Evolutionary conservation across 2,797 vertebrate species (phyloP).

Genomic region (Gadopsis marmoratus): DNA sequence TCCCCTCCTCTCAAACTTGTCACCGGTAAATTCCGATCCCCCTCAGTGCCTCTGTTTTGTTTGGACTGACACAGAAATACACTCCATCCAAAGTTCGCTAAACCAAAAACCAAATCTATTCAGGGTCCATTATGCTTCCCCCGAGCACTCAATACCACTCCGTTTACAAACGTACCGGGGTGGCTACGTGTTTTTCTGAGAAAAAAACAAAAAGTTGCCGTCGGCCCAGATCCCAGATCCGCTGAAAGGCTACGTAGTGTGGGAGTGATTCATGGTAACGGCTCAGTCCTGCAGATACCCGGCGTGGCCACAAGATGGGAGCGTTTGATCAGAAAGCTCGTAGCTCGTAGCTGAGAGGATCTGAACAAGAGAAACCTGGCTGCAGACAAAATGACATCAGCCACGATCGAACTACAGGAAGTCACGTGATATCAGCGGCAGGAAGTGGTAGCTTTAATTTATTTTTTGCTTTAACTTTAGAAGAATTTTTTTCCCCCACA

Average conservation of each 20-base stretch:
- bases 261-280: constrained; percentile 63
- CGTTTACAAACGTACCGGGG: constrained; percentile 49
- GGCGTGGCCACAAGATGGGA: constrained; percentile 61
- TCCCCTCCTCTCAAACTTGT: constrained; percentile 56
- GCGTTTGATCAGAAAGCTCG: constrained; percentile 10
- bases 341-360: neutral
- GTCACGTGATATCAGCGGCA: too few species aligned
- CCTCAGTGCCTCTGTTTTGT: constrained; percentile 56
- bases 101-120: neutral
- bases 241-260: constrained; percentile 72
- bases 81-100: constrained; percentile 56
- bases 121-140: constrained; percentile 6
- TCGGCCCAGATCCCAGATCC: constrained; percentile 70
- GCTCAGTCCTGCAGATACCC: neutral
- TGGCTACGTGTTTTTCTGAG: constrained; percentile 54
- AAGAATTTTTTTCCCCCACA: too few species aligned
- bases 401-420: neutral
- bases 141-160: neutral
- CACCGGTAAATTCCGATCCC: constrained; percentile 80
- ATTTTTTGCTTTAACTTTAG: too few species aligned
- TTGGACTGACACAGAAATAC: constrained; percentile 47
- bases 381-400: neutral
- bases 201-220: constrained; percentile 54
- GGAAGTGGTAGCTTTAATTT: too few species aligned
- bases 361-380: neutral